Evolutionary conservation across 2,888 invertebrate genomes (phyloP), one percentile per base, ranked within the genome.

Genomic region (Pyrrhia umbra): DNA sequence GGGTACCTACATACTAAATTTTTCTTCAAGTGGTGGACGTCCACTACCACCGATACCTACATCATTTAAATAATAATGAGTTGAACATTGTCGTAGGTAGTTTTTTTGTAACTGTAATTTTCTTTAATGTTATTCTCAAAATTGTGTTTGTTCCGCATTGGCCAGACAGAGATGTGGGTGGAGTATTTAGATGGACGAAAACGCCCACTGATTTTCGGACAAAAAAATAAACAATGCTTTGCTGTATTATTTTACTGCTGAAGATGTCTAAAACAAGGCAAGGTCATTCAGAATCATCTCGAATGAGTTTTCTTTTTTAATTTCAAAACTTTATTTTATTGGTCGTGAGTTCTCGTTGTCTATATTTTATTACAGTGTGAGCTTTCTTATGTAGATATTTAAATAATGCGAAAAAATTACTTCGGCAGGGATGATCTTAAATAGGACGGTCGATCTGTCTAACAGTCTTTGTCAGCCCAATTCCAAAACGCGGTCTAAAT

Each of bases 101-200:
- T 51, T 37, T 40, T 56, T n/a, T 8, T 13, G 73, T 72, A 40
- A 51, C 64, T 50, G n/a, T 25, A 34, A 34, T 34, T 34, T 34
- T 34, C 34, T 34, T 34, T 34, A 34, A 34, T 34, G 13, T 34
- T 34, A 4, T 58, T 47, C 27, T 34, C 8, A 50, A 34, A 74
- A 52, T 46, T 42, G 23, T 25, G 43, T 27, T 56, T 52, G 9
- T 50, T 61, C 56, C 46, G 58, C 62, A 58, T 65, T 66, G 58
- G 61, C 68, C 61, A 75, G 47, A 75, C 70, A 68, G 55, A 68
- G 55, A 39, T 50, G 69, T 70, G 70, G 70, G 70, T 75, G 70
- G 75, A 46, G 60, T 60, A 50, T 68, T 58, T 70, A 52, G 64
- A 42, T 52, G 39, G 64, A 56, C 43, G 52, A 60, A 61, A 68